phyloP scores from a whole-genome alignment of 2,113 vertebrate species.

The Ochotona curzoniae region DNA sequence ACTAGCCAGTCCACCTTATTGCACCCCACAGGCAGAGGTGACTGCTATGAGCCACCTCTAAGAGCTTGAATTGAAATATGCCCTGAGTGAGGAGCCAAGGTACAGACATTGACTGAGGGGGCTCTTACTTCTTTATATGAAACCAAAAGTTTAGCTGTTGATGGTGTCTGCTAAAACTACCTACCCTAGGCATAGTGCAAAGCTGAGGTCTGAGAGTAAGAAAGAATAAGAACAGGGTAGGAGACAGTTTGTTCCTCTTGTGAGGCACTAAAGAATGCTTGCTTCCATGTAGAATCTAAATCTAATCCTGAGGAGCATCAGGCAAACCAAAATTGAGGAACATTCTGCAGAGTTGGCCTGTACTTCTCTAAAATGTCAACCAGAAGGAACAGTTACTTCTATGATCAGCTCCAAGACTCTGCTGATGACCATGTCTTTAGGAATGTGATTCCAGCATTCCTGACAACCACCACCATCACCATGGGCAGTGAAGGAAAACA shows the following conservation, averaged over 20 bases:
- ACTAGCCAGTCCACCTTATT: neutral
- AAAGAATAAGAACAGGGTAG: neutral
- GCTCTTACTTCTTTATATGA: neutral
- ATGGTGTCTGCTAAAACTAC: neutral
- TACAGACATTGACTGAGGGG: neutral
- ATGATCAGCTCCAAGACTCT: neutral
- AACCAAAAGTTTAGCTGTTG: neutral
- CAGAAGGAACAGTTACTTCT: neutral
- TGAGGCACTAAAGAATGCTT: neutral
- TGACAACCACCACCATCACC: neutral
- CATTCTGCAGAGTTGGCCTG: neutral
- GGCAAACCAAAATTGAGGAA: neutral
- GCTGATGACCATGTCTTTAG: neutral
- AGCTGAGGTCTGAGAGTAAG: neutral
- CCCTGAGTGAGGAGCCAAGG: neutral
- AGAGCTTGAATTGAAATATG: neutral
- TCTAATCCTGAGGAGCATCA: neutral
- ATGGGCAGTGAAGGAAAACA: neutral
- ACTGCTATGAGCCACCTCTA: neutral
- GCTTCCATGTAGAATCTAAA: neutral
- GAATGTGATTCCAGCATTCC: neutral
- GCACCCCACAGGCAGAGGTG: neutral
- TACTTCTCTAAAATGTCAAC: neutral
- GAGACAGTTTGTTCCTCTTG: neutral
- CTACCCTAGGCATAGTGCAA: neutral